Evolutionary conservation across 2,113 vertebrate genomes (phyloP), one percentile per base, ranked within the genome.

Genomic region (Cavia aperea): DNA sequence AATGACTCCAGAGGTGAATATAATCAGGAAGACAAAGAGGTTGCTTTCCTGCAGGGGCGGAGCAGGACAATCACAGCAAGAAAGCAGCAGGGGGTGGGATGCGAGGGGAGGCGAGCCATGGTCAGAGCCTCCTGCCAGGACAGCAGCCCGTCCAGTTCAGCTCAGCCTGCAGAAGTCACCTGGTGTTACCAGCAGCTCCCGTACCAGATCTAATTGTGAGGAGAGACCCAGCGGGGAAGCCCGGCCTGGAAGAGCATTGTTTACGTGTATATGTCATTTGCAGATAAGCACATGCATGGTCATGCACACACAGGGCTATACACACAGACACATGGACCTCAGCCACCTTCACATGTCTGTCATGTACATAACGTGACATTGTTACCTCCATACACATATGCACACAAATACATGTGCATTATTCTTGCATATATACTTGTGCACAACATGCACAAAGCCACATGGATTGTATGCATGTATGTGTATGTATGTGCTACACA

Each of bases 211-310:
- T 75, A 73, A 85, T 79, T 72, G 1, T 5, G 18, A 84, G 81
- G 46, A 49, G 39, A 63, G 12, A 23, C 0, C 0, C 31, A 31
- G 72, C 36, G 3, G 3, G 51, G 77, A 79, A 1, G 66, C 21
- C 15, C 29, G 14, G 18, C 4, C 9, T 10, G 29, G 39, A 19
- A 62, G 39, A 33, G 82, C 36, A 23, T 6, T 5, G 26, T 58
- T 14, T 4, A 23, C 1, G 54, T 18, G 26, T 1, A 7, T 9
- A n/a, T 2, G 4, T 19, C 21, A 10, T 7, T 23, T n/a, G 18
- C 23, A 75, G 36, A 33, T 43, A n/a, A 14, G 31, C 5, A 26
- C 21, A 62, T 21, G 16, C 46, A 56, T 2, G 43, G 16, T 5
- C 24, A n/a, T 16, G 13, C 24, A 23, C 5, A 13, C 31, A 73